Base-by-base conservation (phyloP, 2,113 vertebrate species). In the Lamprotornis superbus region DNA sequence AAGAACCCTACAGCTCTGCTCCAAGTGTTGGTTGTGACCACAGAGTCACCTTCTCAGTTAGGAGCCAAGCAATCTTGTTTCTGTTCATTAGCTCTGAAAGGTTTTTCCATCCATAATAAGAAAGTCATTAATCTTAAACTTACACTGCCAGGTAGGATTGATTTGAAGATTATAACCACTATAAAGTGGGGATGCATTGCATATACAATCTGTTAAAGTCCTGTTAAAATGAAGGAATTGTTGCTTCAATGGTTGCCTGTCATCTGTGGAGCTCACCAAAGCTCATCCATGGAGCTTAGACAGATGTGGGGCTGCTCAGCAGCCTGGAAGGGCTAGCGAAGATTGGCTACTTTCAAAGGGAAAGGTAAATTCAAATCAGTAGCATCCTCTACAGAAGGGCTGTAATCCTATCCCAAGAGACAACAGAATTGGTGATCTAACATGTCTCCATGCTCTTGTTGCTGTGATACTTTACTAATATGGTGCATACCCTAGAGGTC, bases 71-170 rank as follows among this genome's bases (percentile, higher is more conserved):
- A 3, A 74, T 77, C 89, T 86, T 74, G 85, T 86, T 95, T 90
- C 94, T 95, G 87, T 84, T 96, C 93, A 35, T 95, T 93, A 88
- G 55, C 87, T 90, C 90, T 9, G 39, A 63, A 83, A 94, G 92
- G 67, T 65, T 93, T 95, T 49, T 55, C 88, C 90, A 88, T 86
- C 83, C 85, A 37, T 95, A 88, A 80, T 59, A 83, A 94, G 87
- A 87, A 93, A 94, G 92, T 90, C 85, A 86, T 96, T 94, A 93
- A 91, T 53, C 90, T 88, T 93, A 95, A 95, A 94, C 75, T 91
- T 91, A 68, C 2, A 1, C 68, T 95, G 89, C 91, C 74, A 85
- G 93, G 50, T 73, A 84, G 22, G 25, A 94, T 52, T 46, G 84
- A 91, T 91, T 91, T 46, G 63, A 71, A 89, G 90, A 85, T 87